Evolutionary conservation across 2,797 vertebrate genomes (phyloP), one percentile per base, ranked within the genome.

Genomic region (Oryzias dopingdopingensis): DNA sequence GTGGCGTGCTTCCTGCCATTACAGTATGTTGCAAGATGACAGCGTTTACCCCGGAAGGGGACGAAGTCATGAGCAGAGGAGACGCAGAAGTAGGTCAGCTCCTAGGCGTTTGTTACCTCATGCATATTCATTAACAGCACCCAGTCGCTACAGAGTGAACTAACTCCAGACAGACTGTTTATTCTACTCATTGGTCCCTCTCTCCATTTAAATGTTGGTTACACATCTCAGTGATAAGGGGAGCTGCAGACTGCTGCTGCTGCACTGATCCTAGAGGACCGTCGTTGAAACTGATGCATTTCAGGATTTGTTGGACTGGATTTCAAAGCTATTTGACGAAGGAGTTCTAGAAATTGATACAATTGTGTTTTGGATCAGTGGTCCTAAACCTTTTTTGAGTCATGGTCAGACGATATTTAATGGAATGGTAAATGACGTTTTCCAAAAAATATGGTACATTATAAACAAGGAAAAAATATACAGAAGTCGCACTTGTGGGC

Each of bases 81-180:
- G 79, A 81, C 69, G 17, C 70, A 87, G 75, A 90, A 90, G 79
- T 89, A 89, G 88, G 89, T 88, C 88, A 85, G 81, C 87, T 88
- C 82, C 79, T 77, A 81, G 84, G 85, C 82, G 60, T 82, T 86
- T 83, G 84, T 90, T 90, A 86, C 85, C 84, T 87, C 87, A 86
- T 86, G 65, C 82, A 89, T 89, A 88, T 90, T 89, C 87, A 90
- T 89, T 76, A 85, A 80, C 81, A 74, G 79, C 79, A 85, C 82
- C 81, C 83, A 82, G 82, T 86, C 76, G 82, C 86, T 83, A 70
- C 65, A 45, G 79, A 73, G 79, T 62, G 46, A 77, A 84, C 81
- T 81, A 74, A 42, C 77, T 79, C 67, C 70, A 60, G 64, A 43
- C 75, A 82, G 67, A 69, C 79, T 79, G 71, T 86, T 85, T 83